These are phyloP conservation scores for Bilobella aurantiaca DNA, from an alignment of 1,140 invertebrate genomes.

Conservation along the genomic window DNA sequence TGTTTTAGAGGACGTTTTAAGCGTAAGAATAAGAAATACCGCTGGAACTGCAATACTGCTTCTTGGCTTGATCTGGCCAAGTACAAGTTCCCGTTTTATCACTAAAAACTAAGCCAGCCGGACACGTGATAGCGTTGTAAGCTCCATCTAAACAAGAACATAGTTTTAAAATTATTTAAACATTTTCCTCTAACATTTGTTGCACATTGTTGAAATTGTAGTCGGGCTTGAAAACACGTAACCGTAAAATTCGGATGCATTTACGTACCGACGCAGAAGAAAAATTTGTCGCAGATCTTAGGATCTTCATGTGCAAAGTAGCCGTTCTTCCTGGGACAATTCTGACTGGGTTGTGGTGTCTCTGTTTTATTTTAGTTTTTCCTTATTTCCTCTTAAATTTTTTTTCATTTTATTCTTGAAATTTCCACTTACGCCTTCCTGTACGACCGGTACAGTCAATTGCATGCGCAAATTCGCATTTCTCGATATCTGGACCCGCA, in stretches of 20 bases:
- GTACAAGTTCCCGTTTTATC: constrained; percentile 79
- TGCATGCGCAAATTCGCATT: constrained; percentile 53
- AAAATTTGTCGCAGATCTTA: constrained; percentile 75
- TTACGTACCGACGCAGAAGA: constrained; percentile 68
- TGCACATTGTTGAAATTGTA: too few relatives aligned
- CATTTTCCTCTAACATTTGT: too few relatives aligned
- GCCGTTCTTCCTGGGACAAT: constrained; percentile 74
- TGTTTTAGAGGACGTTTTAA: too few relatives aligned
- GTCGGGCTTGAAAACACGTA: too few relatives aligned
- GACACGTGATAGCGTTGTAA: constrained; percentile 79
- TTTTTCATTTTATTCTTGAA: not conserved
- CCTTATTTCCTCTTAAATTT: too few relatives aligned
- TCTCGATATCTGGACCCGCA: constrained; percentile 65
- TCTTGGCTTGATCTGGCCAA: constrained; percentile 81
- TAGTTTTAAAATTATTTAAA: too few relatives aligned
- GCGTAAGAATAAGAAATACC: constrained; percentile 40
- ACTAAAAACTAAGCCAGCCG: constrained; percentile 75
- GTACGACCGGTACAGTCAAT: constrained; percentile 25
- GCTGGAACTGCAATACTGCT: constrained; percentile 67
- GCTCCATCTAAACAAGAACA: constrained; percentile 49
- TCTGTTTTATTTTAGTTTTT: too few relatives aligned
- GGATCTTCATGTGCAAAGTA: constrained; percentile 74
- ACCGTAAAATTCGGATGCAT: too few relatives aligned
- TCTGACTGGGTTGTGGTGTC: constrained; percentile 54
- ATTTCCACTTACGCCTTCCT: constrained; percentile 20